Conservation (phyloP, 2,888 invertebrate genomes). For the Agonum fuliginosum region DNA sequence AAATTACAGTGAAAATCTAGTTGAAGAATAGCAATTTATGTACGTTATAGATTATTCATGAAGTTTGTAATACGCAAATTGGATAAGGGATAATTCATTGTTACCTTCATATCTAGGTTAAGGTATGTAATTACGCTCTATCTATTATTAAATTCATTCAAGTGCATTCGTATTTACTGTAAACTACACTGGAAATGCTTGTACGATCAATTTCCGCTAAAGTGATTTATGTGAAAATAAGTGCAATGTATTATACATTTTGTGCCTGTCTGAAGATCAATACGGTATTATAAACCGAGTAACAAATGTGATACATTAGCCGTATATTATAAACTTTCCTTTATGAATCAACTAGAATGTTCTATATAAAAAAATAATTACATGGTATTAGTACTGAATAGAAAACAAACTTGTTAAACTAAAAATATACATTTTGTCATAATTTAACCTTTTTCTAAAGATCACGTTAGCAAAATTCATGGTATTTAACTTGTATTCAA, state of each 20-base stretch:
- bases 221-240: conserved; percentile 28
- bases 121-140: background rate
- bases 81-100: too few relatives aligned
- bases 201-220: background rate
- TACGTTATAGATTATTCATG: too few relatives aligned
- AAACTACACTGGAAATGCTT: background rate
- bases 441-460: too few relatives aligned
- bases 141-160: conserved; percentile 16
- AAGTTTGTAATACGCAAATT: too few relatives aligned
- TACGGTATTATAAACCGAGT: background rate
- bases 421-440: too few relatives aligned
- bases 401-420: too few relatives aligned
- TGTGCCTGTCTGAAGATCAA: conserved; percentile 18
- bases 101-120: conserved; percentile 10
- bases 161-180: background rate
- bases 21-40: too few relatives aligned
- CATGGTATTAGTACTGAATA: too few relatives aligned
- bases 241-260: conserved; percentile 11
- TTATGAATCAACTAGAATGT: background rate
- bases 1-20: too few relatives aligned
- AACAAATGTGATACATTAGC: background rate
- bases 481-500: too few relatives aligned
- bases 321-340: background rate
- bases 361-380: background rate
- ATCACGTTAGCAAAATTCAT: too few relatives aligned